A percentile compares a stretch with the other conserved stretches of the same genome.
phyloP scores from a whole-genome alignment of 1,140 invertebrate genomes.

The Oedothorax gibbosus region DNA sequence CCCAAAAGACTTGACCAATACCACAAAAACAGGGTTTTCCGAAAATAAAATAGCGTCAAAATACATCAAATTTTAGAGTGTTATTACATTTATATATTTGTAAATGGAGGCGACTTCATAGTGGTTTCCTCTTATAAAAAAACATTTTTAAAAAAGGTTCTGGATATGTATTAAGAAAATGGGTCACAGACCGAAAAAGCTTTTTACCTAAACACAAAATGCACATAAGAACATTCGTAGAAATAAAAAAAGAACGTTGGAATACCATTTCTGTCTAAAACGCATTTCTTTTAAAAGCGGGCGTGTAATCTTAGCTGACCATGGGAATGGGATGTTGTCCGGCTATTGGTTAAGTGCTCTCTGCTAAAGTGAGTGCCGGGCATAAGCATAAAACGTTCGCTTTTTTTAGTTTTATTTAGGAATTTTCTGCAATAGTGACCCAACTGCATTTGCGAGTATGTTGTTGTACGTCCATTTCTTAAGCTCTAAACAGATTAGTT shows the following conservation, averaged over 20 bases:
- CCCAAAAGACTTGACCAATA: constrained; percentile 24
- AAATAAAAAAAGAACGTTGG: constrained; percentile 46
- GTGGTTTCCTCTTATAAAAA: neutral
- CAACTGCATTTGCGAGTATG: too few species aligned
- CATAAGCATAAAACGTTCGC: constrained; percentile 57
- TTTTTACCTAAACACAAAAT: constrained; percentile 58
- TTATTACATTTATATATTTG: constrained; percentile 60
- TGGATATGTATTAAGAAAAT: neutral
- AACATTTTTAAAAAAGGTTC: neutral
- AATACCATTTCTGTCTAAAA: constrained; percentile 57
- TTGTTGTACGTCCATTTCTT: too few species aligned
- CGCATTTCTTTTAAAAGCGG: constrained; percentile 54
- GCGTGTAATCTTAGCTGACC: constrained; percentile 58
- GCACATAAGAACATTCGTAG: constrained; percentile 8
- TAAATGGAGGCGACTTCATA: constrained; percentile 56
- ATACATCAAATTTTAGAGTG: constrained; percentile 52
- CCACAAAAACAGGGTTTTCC: neutral
- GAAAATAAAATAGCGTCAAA: constrained; percentile 27
- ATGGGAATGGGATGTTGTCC: constrained; percentile 46
- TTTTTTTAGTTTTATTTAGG: too few species aligned
- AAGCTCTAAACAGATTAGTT: too few species aligned
- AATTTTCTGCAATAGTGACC: too few species aligned
- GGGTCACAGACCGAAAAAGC: constrained; percentile 28
- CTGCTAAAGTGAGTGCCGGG: constrained; percentile 30
- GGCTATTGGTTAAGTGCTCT: constrained; percentile 58